phyloP scores from a whole-genome alignment of 2,113 vertebrate species.

The Chaenogobius annularis region DNA sequence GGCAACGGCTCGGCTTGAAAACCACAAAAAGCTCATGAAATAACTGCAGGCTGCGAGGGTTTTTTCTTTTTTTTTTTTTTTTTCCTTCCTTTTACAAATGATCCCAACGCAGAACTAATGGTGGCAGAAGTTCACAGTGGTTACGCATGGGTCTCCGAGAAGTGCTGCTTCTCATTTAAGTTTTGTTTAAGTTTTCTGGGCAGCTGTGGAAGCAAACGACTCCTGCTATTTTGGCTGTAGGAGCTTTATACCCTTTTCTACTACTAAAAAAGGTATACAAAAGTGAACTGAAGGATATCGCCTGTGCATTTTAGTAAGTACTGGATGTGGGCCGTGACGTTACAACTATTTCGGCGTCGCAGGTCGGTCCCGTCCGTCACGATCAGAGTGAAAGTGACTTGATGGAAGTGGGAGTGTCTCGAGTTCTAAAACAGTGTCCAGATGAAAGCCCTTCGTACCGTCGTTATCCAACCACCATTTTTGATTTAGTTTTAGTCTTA shows the following conservation, averaged over 20 bases:
- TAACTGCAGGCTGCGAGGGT: conserved; percentile 1
- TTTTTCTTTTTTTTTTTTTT: no score
- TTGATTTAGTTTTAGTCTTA: no score
- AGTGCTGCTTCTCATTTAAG: conserved; percentile 7
- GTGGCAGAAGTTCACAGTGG: conserved; percentile 11
- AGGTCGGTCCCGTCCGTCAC: no score
- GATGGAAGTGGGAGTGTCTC: no score
- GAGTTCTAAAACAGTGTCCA: no score
- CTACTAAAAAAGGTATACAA: background rate
- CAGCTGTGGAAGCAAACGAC: background rate
- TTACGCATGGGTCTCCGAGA: conserved; percentile 2
- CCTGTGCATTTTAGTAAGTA: no score
- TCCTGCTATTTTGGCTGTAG: background rate
- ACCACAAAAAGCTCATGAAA: conserved; percentile 12
- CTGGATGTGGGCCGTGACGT: no score
- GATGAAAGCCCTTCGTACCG: no score
- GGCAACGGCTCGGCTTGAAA: conserved; percentile 1
- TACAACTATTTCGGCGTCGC: no score
- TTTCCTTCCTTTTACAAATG: conserved; percentile 3
- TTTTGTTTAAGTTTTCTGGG: conserved; percentile 3
- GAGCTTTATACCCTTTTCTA: background rate
- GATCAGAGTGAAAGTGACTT: no score
- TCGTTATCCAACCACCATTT: no score
- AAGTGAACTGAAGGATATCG: no score
- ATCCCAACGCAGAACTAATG: conserved; percentile 11